A percentile compares a stretch with the other conserved stretches of the same genome.
These are phyloP conservation scores for Phrixothrix hirtus DNA, from an alignment of 2,888 invertebrate species.

Conservation along the genomic window DNA sequence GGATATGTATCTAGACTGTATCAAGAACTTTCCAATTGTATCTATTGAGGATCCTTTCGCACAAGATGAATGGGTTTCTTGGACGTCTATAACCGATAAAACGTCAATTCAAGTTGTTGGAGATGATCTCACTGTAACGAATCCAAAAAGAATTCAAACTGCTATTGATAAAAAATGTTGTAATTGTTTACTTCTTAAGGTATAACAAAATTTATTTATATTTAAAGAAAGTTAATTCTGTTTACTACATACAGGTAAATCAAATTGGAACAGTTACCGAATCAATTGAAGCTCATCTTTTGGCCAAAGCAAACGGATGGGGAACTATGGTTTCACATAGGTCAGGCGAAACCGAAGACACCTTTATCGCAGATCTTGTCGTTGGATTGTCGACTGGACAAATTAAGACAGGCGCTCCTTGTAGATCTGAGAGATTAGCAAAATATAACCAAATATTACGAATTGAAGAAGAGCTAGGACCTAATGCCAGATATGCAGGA, in stretches of 20 bases:
- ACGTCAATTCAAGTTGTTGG: too few relatives aligned
- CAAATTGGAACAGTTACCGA: constrained; percentile 99
- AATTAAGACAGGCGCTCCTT: constrained; percentile 99
- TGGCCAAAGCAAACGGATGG: constrained; percentile 90
- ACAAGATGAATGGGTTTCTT: constrained; percentile 98
- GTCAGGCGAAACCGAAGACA: too few relatives aligned
- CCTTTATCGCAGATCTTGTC: too few relatives aligned
- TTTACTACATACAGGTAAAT: constrained; percentile 90
- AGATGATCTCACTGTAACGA: too few relatives aligned
- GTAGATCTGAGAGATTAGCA: constrained; percentile 95
- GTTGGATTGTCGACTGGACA: constrained; percentile 97
- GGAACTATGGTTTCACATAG: constrained; percentile 99
- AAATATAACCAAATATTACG: constrained; percentile 99
- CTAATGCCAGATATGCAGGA: constrained; percentile 90
- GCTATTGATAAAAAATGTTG: constrained; percentile 97
- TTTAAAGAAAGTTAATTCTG: too few relatives aligned
- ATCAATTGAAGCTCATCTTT: constrained; percentile 89
- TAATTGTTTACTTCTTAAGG: constrained; percentile 93
- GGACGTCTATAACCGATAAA: constrained; percentile 76
- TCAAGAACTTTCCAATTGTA: constrained; percentile 88
- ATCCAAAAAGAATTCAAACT: constrained; percentile 90
- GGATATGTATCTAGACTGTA: constrained; percentile 85
- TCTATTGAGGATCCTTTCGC: constrained; percentile 99
- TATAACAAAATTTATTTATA: too few relatives aligned
- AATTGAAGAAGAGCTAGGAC: constrained; percentile 96